Conservation (phyloP, 1,140 invertebrate species). For the Microplitis mediator region DNA sequence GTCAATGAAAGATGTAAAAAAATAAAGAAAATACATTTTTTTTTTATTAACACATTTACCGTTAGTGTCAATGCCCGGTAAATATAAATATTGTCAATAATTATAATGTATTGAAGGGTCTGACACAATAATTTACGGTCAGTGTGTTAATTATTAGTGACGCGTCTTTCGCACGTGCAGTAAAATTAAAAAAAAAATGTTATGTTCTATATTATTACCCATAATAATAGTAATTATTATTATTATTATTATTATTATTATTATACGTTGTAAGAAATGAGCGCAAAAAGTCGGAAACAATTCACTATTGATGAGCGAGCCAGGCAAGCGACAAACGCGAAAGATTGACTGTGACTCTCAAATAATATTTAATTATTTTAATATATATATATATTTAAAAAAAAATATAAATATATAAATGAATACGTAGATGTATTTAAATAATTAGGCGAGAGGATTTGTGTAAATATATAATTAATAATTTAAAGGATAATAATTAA, state of each 20-base stretch:
- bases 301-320: constrained; percentile 26
- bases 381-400: not conserved
- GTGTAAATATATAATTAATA: too few relatives aligned
- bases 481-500: not conserved
- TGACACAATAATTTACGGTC: not conserved
- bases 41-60: not conserved
- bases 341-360: constrained; percentile 7
- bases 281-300: constrained; percentile 23
- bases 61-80: not conserved
- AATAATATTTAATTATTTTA: constrained; percentile 1
- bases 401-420: constrained; percentile 16
- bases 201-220: not conserved
- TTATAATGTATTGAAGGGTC: not conserved
- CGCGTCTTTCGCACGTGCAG: constrained; percentile 9
- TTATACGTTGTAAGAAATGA: not conserved
- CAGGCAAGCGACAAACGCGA: constrained; percentile 23
- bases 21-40: not conserved
- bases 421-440: not conserved
- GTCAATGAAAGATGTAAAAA: not conserved
- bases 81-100: too few relatives aligned
- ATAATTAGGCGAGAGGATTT: too few relatives aligned
- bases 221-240: not conserved
- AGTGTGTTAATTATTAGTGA: constrained; percentile 1
- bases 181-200: not conserved
- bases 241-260: not conserved